phyloP scores from a whole-genome alignment of 2,113 vertebrate genomes.

The Conger conger region DNA sequence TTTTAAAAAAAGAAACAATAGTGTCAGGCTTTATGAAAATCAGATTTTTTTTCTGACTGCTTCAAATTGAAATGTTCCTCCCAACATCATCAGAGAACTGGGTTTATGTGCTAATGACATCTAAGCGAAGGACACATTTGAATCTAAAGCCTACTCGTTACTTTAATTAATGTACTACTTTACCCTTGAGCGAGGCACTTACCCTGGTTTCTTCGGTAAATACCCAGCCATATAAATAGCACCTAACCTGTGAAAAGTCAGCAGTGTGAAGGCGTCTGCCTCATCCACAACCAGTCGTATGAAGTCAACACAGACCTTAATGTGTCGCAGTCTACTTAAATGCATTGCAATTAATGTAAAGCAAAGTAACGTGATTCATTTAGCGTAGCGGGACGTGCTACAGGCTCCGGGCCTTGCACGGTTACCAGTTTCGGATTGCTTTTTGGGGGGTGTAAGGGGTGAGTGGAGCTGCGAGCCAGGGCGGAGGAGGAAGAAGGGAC shows the following conservation, averaged over 20 bases:
- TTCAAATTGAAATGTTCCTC: background rate
- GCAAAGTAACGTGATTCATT: background rate
- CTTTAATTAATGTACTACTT: too few species aligned
- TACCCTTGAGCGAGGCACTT: too few species aligned
- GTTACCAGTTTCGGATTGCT: background rate
- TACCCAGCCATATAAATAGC: too few species aligned
- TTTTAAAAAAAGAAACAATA: background rate
- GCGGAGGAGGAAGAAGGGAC: background rate
- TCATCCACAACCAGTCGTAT: too few species aligned
- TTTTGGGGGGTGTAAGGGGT: too few species aligned
- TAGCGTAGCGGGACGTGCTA: background rate
- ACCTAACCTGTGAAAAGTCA: too few species aligned
- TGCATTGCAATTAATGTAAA: too few species aligned
- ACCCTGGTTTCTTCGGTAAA: too few species aligned
- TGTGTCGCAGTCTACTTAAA: too few species aligned
- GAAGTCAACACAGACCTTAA: too few species aligned
- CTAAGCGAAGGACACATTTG: background rate
- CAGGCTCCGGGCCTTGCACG: background rate
- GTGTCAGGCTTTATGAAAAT: background rate
- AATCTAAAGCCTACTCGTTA: background rate
- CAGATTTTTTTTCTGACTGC: background rate
- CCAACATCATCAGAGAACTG: background rate
- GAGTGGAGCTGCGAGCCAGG: background rate
- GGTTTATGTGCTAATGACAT: background rate
- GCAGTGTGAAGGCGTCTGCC: too few species aligned